Conservation (phyloP, 2,888 invertebrate species). For the Pyrochroa serraticornis region DNA sequence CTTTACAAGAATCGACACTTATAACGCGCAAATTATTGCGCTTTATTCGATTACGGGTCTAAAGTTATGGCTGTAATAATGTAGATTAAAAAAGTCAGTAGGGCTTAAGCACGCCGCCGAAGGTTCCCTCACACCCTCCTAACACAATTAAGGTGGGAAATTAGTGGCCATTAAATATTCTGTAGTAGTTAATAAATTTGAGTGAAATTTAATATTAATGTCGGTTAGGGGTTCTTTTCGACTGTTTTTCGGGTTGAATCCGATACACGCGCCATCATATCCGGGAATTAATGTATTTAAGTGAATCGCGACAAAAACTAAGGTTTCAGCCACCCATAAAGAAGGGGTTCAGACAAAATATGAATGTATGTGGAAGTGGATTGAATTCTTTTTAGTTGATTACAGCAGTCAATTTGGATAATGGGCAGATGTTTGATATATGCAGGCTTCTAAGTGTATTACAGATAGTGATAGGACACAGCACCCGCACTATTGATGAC, state of each 20-base stretch:
- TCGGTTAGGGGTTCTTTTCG: neutral
- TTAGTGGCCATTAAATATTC: conserved; percentile 26
- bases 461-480: conserved; percentile 54
- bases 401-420: conserved; percentile 59
- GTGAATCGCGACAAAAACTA: conserved; percentile 31
- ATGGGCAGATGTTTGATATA: conserved; percentile 59
- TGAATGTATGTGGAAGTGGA: conserved; percentile 52
- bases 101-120: conserved; percentile 6
- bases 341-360: conserved; percentile 46
- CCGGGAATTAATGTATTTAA: conserved; percentile 5
- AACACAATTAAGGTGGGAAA: conserved; percentile 26
- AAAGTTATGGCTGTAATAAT: conserved; percentile 46
- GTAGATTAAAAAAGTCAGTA: conserved; percentile 41
- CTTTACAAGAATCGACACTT: conserved; percentile 57
- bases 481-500: conserved; percentile 51
- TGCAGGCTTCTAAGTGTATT: conserved; percentile 57
- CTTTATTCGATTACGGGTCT: conserved; percentile 47
- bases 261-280: neutral
- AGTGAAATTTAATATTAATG: conserved; percentile 25
- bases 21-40: conserved; percentile 52
- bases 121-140: conserved; percentile 2
- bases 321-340: conserved; percentile 37
- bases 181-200: conserved; percentile 23
- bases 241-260: neutral
- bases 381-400: conserved; percentile 59